Evolutionary conservation across 2,113 vertebrate genomes (phyloP).

Genomic region (Naja naja): DNA sequence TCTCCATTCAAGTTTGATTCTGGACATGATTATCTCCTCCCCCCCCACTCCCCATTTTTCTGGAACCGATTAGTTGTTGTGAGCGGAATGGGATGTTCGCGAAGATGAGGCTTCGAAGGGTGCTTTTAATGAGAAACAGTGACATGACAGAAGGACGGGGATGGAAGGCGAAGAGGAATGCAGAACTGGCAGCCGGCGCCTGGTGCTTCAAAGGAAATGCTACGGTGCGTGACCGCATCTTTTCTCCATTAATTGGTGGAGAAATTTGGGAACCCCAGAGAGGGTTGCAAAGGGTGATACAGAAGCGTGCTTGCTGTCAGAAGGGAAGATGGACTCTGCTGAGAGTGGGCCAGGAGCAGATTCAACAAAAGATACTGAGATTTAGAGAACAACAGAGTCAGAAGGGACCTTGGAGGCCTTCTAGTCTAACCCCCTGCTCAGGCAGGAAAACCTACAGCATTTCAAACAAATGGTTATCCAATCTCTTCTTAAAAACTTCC

Average conservation of each 20-base stretch:
- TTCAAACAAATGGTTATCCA: too few relatives aligned
- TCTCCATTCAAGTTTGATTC: constrained; percentile 50
- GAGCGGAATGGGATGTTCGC: constrained; percentile 41
- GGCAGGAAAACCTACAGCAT: too few relatives aligned
- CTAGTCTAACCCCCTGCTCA: too few relatives aligned
- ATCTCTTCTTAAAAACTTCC: too few relatives aligned
- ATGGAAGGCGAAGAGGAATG: background rate
- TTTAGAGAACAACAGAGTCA: too few relatives aligned
- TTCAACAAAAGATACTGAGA: background rate
- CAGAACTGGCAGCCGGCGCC: background rate
- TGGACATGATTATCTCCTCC: constrained; percentile 42
- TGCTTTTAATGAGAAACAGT: constrained; percentile 58
- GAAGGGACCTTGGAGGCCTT: too few relatives aligned
- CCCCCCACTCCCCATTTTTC: constrained; percentile 10
- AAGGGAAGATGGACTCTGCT: background rate
- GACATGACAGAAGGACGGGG: constrained; percentile 13
- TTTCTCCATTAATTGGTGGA: background rate
- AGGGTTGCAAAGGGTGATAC: background rate
- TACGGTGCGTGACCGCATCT: background rate
- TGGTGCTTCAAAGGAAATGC: background rate
- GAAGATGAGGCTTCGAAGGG: constrained; percentile 50
- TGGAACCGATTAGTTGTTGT: constrained; percentile 59
- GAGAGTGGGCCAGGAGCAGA: background rate
- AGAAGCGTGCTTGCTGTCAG: background rate
- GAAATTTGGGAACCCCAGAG: background rate